Evolutionary conservation across 2,888 invertebrate genomes (phyloP).

Genomic region (Hydriomena furcata): DNA sequence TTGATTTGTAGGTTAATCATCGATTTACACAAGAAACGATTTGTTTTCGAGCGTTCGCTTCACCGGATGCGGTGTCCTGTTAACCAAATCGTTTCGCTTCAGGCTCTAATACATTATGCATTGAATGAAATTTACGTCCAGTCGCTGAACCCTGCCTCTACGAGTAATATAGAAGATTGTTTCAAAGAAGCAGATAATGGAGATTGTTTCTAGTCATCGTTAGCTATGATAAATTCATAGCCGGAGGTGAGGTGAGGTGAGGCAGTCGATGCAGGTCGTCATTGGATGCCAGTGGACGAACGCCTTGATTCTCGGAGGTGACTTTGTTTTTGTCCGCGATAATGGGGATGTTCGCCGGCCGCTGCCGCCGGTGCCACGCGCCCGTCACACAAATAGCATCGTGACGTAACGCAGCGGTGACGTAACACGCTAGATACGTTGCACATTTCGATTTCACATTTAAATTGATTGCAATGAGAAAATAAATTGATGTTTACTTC

Average conservation of each 20-base stretch:
- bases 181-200: slow-evolving; percentile 12
- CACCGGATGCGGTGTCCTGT: slow-evolving; percentile 32
- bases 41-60: slow-evolving; percentile 25
- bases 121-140: slow-evolving; percentile 26
- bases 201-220: slow-evolving; percentile 24
- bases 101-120: slow-evolving; percentile 26
- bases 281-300: slow-evolving; percentile 43
- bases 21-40: slow-evolving; percentile 28
- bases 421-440: slow-evolving; percentile 28
- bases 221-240: slow-evolving; percentile 5
- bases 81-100: slow-evolving; percentile 29
- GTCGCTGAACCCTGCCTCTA: slow-evolving; percentile 15
- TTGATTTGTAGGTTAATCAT: slow-evolving; percentile 36
- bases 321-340: slow-evolving; percentile 51
- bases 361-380: slow-evolving; percentile 34
- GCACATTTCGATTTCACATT: slow-evolving; percentile 35
- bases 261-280: slow-evolving; percentile 51
- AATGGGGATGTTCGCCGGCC: slow-evolving; percentile 45
- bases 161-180: slow-evolving; percentile 1
- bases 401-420: slow-evolving; percentile 32
- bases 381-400: slow-evolving; percentile 18
- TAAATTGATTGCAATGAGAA: slow-evolving; percentile 31
- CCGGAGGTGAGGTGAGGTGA: slow-evolving; percentile 45
- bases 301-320: slow-evolving; percentile 48
- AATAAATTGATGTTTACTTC: slow-evolving; percentile 10